These are phyloP conservation scores for Sphaeridia pumilis DNA, from an alignment of 2,888 invertebrate species.

Conservation along the genomic window DNA sequence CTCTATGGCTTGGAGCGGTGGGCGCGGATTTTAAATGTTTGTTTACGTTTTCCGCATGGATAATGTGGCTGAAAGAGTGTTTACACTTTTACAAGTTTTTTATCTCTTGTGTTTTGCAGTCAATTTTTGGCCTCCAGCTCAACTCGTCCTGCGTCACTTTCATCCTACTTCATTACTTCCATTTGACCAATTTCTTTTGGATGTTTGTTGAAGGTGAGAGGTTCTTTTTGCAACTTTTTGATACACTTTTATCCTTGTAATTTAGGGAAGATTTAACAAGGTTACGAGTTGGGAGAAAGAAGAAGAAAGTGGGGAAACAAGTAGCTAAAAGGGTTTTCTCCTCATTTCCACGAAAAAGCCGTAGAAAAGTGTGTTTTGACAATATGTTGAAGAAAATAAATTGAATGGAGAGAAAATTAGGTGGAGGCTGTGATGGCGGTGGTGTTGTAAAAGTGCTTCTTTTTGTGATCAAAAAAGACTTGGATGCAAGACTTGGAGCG, in stretches of 20 bases:
- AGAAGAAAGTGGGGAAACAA: not conserved
- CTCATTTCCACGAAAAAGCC: too few relatives aligned
- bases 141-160: conserved; percentile 48
- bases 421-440: not conserved
- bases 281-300: too few relatives aligned
- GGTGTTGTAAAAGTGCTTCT: not conserved
- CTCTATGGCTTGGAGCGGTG: too few relatives aligned
- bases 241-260: too few relatives aligned
- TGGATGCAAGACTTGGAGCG: too few relatives aligned
- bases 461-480: not conserved
- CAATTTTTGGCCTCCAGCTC: conserved; percentile 42
- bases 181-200: conserved; percentile 94
- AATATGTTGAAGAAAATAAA: not conserved
- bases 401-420: not conserved
- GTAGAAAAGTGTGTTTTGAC: not conserved
- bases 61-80: too few relatives aligned
- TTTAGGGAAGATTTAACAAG: too few relatives aligned
- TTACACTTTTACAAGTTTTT: too few relatives aligned
- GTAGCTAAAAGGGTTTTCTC: not conserved
- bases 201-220: conserved; percentile 90
- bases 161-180: conserved; percentile 75
- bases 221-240: too few relatives aligned
- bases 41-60: too few relatives aligned
- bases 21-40: too few relatives aligned
- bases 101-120: too few relatives aligned